These are phyloP conservation scores for Taenioides sp. DNA, from an alignment of 2,797 vertebrate genomes.

Conservation along the genomic window DNA sequence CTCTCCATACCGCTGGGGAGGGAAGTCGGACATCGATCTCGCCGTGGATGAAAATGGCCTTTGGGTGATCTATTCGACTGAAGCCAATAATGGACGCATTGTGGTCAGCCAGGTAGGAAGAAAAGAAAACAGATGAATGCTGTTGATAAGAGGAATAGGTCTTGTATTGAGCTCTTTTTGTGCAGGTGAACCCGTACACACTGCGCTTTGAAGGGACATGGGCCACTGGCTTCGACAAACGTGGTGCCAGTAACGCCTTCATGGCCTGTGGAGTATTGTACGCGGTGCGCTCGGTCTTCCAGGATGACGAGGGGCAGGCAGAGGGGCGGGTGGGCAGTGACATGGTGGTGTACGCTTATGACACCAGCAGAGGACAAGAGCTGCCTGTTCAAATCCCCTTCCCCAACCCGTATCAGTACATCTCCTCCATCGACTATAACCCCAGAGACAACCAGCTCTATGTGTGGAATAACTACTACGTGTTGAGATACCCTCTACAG, in stretches of 20 bases:
- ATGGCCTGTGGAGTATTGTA: slow-evolving; percentile 94
- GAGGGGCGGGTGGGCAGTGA: slow-evolving; percentile 87
- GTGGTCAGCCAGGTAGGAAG: slow-evolving; percentile 88
- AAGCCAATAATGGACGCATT: slow-evolving; percentile 88
- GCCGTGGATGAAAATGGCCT: slow-evolving; percentile 93
- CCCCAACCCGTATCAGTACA: slow-evolving; percentile 93
- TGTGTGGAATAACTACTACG: slow-evolving; percentile 94
- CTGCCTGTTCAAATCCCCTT: slow-evolving; percentile 84
- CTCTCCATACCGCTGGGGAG: slow-evolving; percentile 92
- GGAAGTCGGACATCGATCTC: slow-evolving; percentile 93
- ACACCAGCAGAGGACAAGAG: slow-evolving; percentile 87
- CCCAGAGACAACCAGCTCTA: slow-evolving; percentile 94
- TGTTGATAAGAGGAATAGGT: slow-evolving; percentile 13
- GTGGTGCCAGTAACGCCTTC: slow-evolving; percentile 91
- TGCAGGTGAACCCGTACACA: slow-evolving; percentile 90
- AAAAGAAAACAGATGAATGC: slow-evolving; percentile 14
- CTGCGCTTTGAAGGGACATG: slow-evolving; percentile 92
- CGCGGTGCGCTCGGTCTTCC: slow-evolving; percentile 88
- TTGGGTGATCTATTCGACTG: slow-evolving; percentile 94
- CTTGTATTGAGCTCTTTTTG: slow-evolving; percentile 3
- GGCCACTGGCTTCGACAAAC: slow-evolving; percentile 91
- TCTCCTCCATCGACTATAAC: slow-evolving; percentile 94
- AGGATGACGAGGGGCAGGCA: slow-evolving; percentile 89
- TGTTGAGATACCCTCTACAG: slow-evolving; percentile 88
- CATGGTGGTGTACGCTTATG: slow-evolving; percentile 88